A percentile compares a stretch with the other conserved stretches of the same genome.
Conservation (phyloP, 37 sponge, comb jelly and placozoan species). For the Haliclona indistincta region DNA sequence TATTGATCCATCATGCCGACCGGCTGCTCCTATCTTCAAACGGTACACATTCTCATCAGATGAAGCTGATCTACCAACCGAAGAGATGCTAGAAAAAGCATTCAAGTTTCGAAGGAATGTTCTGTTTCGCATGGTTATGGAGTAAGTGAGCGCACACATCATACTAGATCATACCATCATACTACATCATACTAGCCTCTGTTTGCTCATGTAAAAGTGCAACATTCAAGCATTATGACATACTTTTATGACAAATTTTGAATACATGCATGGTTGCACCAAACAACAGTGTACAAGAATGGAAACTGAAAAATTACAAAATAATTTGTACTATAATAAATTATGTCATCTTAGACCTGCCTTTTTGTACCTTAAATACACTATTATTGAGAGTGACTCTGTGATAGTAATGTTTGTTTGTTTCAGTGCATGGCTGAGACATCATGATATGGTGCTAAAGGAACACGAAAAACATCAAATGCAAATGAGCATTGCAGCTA, state of each 20-base stretch:
- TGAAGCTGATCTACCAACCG: slow-evolving; percentile 42
- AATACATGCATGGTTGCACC: too few species aligned
- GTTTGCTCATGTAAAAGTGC: too few species aligned
- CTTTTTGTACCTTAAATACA: too few species aligned
- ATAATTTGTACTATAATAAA: too few species aligned
- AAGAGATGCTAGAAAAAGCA: slow-evolving; percentile 61
- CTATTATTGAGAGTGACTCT: too few species aligned
- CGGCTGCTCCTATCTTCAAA: background rate
- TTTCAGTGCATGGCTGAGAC: slow-evolving; percentile 77
- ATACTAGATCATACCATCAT: background rate
- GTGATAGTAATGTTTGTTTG: too few species aligned
- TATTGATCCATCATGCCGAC: slow-evolving; percentile 29
- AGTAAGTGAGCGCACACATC: slow-evolving; percentile 27
- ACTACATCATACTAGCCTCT: background rate
- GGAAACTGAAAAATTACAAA: too few species aligned
- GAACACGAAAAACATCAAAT: slow-evolving; percentile 11
- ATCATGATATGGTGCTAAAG: slow-evolving; percentile 29
- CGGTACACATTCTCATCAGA: too few species aligned
- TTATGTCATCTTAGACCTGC: too few species aligned
- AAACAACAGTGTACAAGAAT: too few species aligned
- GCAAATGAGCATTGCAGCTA: slow-evolving; percentile 15
- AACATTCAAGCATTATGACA: too few species aligned
- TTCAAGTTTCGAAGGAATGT: slow-evolving; percentile 34
- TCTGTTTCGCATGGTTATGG: slow-evolving; percentile 18
- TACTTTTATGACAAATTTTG: too few species aligned